Evolutionary conservation across 2,888 invertebrate species (phyloP), one percentile per base, ranked within the genome.

Genomic region (Athalia rosae): DNA sequence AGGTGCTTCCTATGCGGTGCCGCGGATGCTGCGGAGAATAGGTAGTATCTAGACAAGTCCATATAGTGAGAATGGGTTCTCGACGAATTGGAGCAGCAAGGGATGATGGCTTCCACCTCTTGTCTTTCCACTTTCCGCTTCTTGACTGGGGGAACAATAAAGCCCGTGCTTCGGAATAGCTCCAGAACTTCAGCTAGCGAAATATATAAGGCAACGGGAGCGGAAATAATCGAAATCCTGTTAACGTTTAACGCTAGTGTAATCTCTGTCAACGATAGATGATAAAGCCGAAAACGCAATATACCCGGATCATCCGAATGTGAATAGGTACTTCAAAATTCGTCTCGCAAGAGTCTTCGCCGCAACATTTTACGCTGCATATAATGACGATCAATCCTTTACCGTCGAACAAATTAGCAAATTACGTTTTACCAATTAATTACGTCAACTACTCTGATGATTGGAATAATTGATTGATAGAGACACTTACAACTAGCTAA

Each of bases 1-100:
- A 8, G 13, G 13, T 43, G 63, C 13, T 6, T n/a, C 5, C 41
- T 45, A 50, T 56, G 41, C 8, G n/a, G 71, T 11, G 58, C 71
- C 45, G 71, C 45, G 71, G 71, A 71, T 43, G 56, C 56, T 45
- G 45, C 71, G 58, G 43, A 13, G 58, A 71, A 56, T 56, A 45
- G 28, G 28, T 28, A 28, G 28, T 28, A 28, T 28, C 28, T 2
- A 28, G 28, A 28, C 28, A 58, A 71, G 58, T 71, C 71, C 71
- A 45, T 28, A 28, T 15, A 48, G 4, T 9, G 58, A 11, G 45
- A 58, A 71, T 71, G 71, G 56, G 43, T 43, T 71, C 71, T 71
- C 71, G 15, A 56, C 58, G 71, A 71, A 71, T 71, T 71, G 58
- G 71, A 71, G 71, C 71, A 71, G 71, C 56, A 11, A 58, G 11